phyloP scores from a whole-genome alignment of 2,888 invertebrate species.

The Philereme transversata region DNA sequence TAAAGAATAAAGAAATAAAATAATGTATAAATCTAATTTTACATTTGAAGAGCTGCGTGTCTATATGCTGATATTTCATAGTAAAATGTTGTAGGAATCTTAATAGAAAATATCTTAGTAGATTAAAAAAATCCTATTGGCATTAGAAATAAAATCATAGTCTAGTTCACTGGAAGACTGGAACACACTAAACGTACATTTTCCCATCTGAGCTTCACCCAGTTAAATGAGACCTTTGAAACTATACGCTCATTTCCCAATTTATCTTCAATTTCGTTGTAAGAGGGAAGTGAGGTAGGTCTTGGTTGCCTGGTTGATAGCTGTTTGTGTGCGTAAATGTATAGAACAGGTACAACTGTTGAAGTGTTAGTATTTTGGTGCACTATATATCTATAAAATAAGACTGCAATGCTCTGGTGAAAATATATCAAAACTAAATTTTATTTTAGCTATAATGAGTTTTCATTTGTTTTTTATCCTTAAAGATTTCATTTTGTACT shows the following conservation, averaged over 20 bases:
- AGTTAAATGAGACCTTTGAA: constrained; percentile 47
- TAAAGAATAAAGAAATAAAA: too few species aligned
- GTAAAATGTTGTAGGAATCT: too few species aligned
- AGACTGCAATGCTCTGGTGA: constrained; percentile 15
- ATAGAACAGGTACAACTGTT: constrained; percentile 52
- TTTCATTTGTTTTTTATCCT: too few species aligned
- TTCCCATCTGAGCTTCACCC: constrained; percentile 38
- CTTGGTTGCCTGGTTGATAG: constrained; percentile 44
- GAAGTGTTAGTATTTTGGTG: constrained; percentile 53
- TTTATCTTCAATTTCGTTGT: constrained; percentile 32
- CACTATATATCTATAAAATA: constrained; percentile 30
- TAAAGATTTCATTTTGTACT: too few species aligned
- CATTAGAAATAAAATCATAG: too few species aligned
- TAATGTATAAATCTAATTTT: too few species aligned
- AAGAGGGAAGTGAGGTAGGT: constrained; percentile 40
- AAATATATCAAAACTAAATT: too few species aligned
- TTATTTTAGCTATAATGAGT: too few species aligned
- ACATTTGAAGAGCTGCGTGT: too few species aligned
- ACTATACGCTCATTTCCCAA: constrained; percentile 38
- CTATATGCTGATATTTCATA: too few species aligned
- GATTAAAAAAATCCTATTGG: too few species aligned
- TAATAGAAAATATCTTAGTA: too few species aligned
- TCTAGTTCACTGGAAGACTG: neutral
- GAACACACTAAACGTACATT: constrained; percentile 10
- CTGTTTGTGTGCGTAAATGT: constrained; percentile 50